phyloP scores from a whole-genome alignment of 1,140 invertebrate genomes.

The Gryon sp. region DNA sequence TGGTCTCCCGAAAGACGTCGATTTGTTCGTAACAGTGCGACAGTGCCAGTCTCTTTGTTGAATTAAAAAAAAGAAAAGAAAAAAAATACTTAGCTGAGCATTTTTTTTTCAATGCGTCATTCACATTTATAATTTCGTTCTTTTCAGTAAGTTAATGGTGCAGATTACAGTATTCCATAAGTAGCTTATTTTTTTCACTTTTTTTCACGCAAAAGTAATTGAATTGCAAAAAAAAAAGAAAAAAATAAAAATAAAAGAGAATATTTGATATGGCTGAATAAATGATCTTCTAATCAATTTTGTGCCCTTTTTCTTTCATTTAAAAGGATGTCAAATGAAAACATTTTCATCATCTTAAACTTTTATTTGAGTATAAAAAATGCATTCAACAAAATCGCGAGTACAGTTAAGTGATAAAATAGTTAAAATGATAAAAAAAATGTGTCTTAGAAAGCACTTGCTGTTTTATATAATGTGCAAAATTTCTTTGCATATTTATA shows the following conservation, averaged over 20 bases:
- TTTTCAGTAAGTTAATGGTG: constrained; percentile 24
- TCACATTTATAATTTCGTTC: constrained; percentile 34
- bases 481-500: constrained; percentile 32
- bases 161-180: constrained; percentile 21
- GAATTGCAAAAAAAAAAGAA: constrained; percentile 24
- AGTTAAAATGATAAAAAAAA: background rate
- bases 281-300: constrained; percentile 21
- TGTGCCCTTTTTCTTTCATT: background rate
- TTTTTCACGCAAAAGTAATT: background rate
- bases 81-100: no score
- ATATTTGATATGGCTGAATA: no score
- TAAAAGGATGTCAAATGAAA: constrained; percentile 18
- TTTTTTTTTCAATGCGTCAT: constrained; percentile 3
- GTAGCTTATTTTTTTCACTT: constrained; percentile 33
- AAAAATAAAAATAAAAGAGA: no score
- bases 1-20: constrained; percentile 54
- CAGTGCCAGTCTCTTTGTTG: constrained; percentile 19
- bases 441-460: background rate
- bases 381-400: background rate
- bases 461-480: background rate
- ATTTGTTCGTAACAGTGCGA: constrained; percentile 32
- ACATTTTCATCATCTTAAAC: background rate
- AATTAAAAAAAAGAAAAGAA: constrained; percentile 19
- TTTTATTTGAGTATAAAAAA: background rate
- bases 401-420: constrained; percentile 7